These are phyloP conservation scores for Chromoteleia sp. DNA, from an alignment of 2,888 invertebrate genomes.

Conservation along the genomic window DNA sequence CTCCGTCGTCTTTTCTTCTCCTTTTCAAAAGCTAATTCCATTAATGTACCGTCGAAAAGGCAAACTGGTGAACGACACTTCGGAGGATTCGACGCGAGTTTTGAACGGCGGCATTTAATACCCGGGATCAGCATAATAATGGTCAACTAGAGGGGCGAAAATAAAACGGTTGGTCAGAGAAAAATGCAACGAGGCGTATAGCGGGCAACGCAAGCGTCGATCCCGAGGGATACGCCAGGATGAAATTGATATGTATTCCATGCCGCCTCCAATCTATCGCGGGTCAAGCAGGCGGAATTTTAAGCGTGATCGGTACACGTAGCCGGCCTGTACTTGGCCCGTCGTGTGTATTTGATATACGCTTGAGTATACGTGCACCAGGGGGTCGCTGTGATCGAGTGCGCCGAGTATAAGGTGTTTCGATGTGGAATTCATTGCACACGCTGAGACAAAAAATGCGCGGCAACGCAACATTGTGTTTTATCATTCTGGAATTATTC, in stretches of 20 bases:
- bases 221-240: constrained; percentile 78
- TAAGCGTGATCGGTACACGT: constrained; percentile 80
- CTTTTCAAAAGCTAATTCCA: constrained; percentile 14
- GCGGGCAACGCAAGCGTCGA: constrained; percentile 61
- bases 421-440: constrained; percentile 67
- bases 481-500: constrained; percentile 56
- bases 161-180: constrained; percentile 64
- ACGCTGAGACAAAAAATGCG: constrained; percentile 56
- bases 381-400: constrained; percentile 69
- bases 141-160: constrained; percentile 61
- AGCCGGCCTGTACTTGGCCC: constrained; percentile 44
- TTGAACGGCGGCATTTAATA: constrained; percentile 32
- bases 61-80: constrained; percentile 51
- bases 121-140: constrained; percentile 57
- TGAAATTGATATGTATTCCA: constrained; percentile 84
- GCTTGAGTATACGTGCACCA: constrained; percentile 64
- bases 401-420: constrained; percentile 60
- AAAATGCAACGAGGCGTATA: constrained; percentile 71
- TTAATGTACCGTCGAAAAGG: constrained; percentile 29
- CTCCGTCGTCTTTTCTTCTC: constrained; percentile 8
- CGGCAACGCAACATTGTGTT: constrained; percentile 52
- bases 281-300: constrained; percentile 85
- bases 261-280: constrained; percentile 83
- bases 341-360: constrained; percentile 69
- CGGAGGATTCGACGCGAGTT: constrained; percentile 38